Conservation (phyloP, 1,140 invertebrate species). For the Bombus haemorrhoidalis region DNA sequence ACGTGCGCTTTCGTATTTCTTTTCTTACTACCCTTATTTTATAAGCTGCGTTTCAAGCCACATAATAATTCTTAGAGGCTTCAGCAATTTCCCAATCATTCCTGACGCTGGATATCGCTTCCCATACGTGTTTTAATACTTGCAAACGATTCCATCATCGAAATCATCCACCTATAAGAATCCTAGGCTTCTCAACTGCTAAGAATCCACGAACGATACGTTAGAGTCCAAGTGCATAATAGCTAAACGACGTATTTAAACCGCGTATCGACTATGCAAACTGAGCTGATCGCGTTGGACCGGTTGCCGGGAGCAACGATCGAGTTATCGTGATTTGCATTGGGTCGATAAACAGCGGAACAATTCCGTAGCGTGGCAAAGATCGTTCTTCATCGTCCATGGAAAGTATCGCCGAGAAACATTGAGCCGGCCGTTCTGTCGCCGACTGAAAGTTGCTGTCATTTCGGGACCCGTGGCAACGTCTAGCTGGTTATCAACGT, state of each 20-base stretch:
- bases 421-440: not conserved
- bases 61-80: not conserved
- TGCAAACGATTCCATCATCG: not conserved
- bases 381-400: not conserved
- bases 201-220: not conserved
- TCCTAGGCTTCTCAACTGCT: not conserved
- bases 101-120: no score
- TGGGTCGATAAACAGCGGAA: not conserved
- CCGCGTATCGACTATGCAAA: not conserved
- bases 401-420: not conserved
- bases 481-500: slow-evolving; percentile 66
- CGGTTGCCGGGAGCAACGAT: not conserved
- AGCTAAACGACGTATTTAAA: not conserved
- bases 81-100: not conserved
- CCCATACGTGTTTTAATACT: not conserved
- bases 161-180: not conserved
- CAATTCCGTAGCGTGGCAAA: not conserved
- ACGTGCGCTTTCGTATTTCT: no score
- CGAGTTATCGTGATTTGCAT: not conserved
- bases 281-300: not conserved
- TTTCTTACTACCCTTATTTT: no score
- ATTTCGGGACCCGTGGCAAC: slow-evolving; percentile 13
- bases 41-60: no score
- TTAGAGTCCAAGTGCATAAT: not conserved
- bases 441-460: slow-evolving; percentile 1